Conservation (phyloP, 2,113 vertebrate species). For the Scartelaos histophorus region DNA sequence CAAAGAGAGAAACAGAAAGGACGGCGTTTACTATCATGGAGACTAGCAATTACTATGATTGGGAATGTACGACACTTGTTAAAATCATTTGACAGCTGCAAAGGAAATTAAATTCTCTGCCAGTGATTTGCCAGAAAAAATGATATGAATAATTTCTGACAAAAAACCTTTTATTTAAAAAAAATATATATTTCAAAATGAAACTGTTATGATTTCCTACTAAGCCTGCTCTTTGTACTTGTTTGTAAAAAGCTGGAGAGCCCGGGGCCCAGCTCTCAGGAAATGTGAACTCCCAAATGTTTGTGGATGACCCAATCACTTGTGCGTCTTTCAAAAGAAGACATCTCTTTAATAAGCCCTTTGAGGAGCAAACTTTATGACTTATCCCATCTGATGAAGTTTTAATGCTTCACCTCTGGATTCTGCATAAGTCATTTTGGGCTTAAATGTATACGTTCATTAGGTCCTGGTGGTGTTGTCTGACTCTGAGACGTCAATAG, state of each 20-base stretch:
- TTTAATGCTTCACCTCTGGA: constrained; percentile 15
- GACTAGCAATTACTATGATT: background rate
- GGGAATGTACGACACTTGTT: background rate
- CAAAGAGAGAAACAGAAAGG: background rate
- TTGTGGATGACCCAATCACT: too few relatives aligned
- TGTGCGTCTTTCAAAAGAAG: too few relatives aligned
- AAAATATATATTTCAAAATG: too few relatives aligned
- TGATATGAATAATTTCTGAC: background rate
- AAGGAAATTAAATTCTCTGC: background rate
- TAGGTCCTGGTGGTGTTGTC: constrained; percentile 58
- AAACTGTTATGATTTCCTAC: too few relatives aligned
- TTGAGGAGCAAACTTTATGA: too few relatives aligned
- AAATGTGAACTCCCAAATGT: too few relatives aligned
- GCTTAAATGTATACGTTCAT: constrained; percentile 44
- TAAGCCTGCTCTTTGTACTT: too few relatives aligned
- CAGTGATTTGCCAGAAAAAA: background rate
- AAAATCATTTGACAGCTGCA: too few relatives aligned
- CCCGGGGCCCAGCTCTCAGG: too few relatives aligned
- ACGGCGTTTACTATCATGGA: too few relatives aligned
- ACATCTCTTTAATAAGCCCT: too few relatives aligned
- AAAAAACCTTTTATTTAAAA: background rate
- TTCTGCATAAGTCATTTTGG: constrained; percentile 20
- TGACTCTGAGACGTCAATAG: constrained; percentile 68
- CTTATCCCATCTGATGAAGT: background rate
- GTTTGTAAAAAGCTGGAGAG: too few relatives aligned